These are phyloP conservation scores for Danio aesculapii DNA, from an alignment of 2,797 vertebrate species.

Conservation along the genomic window DNA sequence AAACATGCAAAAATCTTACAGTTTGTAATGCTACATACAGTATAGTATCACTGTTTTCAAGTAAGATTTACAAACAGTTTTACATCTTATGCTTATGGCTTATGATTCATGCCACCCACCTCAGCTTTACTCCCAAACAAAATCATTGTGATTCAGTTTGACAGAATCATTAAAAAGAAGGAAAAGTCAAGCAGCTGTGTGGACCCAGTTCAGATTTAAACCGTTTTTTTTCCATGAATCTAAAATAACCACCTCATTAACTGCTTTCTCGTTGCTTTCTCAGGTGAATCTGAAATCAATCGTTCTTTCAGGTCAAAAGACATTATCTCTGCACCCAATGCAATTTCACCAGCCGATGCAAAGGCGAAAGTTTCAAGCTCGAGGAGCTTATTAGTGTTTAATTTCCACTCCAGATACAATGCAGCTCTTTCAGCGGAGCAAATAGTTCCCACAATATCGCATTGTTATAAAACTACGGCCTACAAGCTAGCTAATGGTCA, in stretches of 20 bases:
- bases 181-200: background rate
- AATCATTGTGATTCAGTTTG: background rate
- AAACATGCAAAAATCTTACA: background rate
- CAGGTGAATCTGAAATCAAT: conserved; percentile 52
- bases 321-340: conserved; percentile 40
- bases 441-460: conserved; percentile 1
- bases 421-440: conserved; percentile 1
- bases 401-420: conserved; percentile 20
- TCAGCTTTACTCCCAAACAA: background rate
- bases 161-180: conserved; percentile 19
- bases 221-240: background rate
- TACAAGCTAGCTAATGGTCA: conserved; percentile 12
- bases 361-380: conserved; percentile 44
- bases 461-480: conserved; percentile 24
- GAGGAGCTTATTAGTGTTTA: conserved; percentile 19
- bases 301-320: conserved; percentile 46
- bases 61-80: background rate
- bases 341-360: conserved; percentile 35
- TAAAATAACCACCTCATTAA: conserved; percentile 36
- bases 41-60: background rate
- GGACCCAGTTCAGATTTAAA: background rate
- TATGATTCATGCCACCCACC: background rate
- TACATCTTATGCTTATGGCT: background rate
- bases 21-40: too few relatives aligned
- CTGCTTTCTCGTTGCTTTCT: conserved; percentile 23